A percentile compares a stretch with the other conserved stretches of the same genome.
Evolutionary conservation across 64 coral and sea anemone genomes (phyloP).

Genomic region (Stichodactyla helianthus): DNA sequence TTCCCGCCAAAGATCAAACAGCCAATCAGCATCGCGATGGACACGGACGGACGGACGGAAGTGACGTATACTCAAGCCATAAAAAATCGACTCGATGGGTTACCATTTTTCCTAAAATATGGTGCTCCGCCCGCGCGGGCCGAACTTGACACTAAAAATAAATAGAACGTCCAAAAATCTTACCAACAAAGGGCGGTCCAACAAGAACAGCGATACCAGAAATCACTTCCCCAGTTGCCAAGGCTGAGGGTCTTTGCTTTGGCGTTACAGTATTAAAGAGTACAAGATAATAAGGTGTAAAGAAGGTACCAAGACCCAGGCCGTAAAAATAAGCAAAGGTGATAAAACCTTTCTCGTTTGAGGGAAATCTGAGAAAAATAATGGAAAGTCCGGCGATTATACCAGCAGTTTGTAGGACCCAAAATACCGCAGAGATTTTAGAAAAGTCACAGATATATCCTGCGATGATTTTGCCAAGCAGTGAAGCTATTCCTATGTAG

Average conservation of each 20-base stretch:
- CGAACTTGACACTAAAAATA: too few relatives aligned
- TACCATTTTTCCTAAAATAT: too few relatives aligned
- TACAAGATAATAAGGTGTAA: slow-evolving; percentile 10
- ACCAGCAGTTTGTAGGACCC: slow-evolving; percentile 16
- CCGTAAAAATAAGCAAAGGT: slow-evolving; percentile 18
- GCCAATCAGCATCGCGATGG: too few relatives aligned
- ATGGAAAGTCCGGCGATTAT: background rate
- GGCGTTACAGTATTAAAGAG: slow-evolving; percentile 21
- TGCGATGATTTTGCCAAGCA: background rate
- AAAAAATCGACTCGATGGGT: too few relatives aligned
- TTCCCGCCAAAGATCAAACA: too few relatives aligned
- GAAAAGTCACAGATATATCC: slow-evolving; percentile 12
- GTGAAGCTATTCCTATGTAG: slow-evolving; percentile 31
- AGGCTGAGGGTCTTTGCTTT: slow-evolving; percentile 7
- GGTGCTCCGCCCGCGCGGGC: too few relatives aligned
- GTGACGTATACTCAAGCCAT: too few relatives aligned
- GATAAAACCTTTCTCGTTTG: slow-evolving; percentile 11
- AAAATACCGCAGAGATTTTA: slow-evolving; percentile 5
- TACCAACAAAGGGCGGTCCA: slow-evolving; percentile 2
- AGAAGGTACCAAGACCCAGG: slow-evolving; percentile 24
- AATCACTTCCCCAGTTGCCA: slow-evolving; percentile 17
- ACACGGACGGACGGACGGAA: too few relatives aligned
- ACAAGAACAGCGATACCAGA: background rate
- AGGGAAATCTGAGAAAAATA: slow-evolving; percentile 8
- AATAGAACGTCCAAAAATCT: too few relatives aligned